These are phyloP conservation scores for Cantharis lateralis DNA, from an alignment of 2,888 invertebrate genomes.

Conservation along the genomic window DNA sequence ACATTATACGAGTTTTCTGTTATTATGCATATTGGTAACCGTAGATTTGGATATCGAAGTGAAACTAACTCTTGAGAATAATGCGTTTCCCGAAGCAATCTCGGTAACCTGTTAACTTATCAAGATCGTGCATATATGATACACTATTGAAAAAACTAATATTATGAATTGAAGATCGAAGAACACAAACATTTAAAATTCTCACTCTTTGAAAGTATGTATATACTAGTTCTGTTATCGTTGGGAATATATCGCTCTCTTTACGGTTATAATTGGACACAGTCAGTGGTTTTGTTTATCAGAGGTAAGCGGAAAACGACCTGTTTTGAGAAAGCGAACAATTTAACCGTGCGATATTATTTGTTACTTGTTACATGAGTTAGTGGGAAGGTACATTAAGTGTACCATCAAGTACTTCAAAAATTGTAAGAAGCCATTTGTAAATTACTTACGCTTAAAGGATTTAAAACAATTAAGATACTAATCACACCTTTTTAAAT, in stretches of 20 bases:
- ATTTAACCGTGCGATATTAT: slow-evolving; percentile 20
- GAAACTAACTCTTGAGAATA: background rate
- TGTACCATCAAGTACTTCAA: background rate
- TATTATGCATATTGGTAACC: background rate
- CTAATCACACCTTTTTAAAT: background rate
- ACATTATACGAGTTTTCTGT: background rate
- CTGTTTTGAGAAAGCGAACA: slow-evolving; percentile 21
- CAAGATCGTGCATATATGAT: background rate
- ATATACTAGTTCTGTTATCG: slow-evolving; percentile 24
- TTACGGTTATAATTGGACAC: slow-evolving; percentile 32
- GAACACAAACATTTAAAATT: slow-evolving; percentile 19
- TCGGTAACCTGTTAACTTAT: background rate
- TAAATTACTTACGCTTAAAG: slow-evolving; percentile 2
- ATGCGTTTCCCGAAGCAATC: background rate
- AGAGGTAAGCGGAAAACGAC: slow-evolving; percentile 27
- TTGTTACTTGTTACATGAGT: slow-evolving; percentile 3
- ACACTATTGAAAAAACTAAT: background rate
- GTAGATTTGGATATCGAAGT: background rate
- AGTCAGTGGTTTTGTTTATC: slow-evolving; percentile 30
- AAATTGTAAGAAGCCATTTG: background rate
- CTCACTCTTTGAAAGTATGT: slow-evolving; percentile 19
- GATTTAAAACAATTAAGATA: slow-evolving; percentile 5
- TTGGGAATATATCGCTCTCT: slow-evolving; percentile 27
- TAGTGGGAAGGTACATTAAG: background rate
- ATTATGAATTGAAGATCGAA: slow-evolving; percentile 13